phyloP scores from a whole-genome alignment of 2,797 vertebrate species.

The Sphenopsis melanotis region DNA sequence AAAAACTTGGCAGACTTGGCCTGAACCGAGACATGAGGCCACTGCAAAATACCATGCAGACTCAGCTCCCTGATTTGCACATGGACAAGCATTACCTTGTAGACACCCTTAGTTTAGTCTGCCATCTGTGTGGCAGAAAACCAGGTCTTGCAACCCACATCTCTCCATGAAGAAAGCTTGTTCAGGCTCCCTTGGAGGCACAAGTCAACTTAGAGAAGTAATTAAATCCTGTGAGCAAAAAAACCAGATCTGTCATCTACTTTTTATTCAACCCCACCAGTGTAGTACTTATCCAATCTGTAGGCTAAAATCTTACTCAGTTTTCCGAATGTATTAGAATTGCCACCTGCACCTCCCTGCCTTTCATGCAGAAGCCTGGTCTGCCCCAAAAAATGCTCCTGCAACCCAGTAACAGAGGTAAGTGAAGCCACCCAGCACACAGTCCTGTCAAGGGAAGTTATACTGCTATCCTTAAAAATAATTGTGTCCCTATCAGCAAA shows the following conservation, averaged over 20 bases:
- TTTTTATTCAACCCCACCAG: background rate
- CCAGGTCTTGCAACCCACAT: background rate
- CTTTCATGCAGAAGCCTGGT: background rate
- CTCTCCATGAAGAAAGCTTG: background rate
- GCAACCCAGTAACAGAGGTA: background rate
- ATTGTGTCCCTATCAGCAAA: background rate
- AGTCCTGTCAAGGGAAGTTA: background rate
- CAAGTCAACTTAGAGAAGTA: background rate
- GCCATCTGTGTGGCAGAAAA: accelerated
- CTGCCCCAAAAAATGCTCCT: background rate
- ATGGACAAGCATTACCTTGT: background rate
- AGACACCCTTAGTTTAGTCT: background rate
- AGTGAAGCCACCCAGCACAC: background rate
- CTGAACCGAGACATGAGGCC: background rate
- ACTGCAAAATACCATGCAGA: background rate
- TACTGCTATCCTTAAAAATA: background rate
- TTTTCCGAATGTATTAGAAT: background rate
- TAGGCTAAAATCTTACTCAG: background rate
- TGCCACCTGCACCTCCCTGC: background rate
- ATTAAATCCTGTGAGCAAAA: background rate
- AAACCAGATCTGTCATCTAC: accelerated
- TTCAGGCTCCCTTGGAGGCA: background rate
- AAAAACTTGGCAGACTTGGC: background rate
- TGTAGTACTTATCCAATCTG: background rate
- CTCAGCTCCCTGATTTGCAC: background rate